phyloP scores from a whole-genome alignment of 2,888 invertebrate genomes.

The Drosophila lacicola region DNA sequence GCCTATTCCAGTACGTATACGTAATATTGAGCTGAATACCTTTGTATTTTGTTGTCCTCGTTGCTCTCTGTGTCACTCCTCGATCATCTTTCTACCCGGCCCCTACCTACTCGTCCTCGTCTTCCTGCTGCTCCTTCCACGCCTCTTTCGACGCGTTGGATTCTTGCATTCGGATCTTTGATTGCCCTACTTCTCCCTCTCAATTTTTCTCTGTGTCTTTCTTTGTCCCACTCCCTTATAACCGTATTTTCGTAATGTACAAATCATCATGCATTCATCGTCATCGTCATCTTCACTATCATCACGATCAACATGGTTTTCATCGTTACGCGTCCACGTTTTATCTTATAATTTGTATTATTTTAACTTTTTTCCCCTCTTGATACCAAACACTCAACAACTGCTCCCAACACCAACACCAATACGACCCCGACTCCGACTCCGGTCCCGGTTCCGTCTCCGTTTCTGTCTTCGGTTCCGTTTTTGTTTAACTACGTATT shows the following conservation, averaged over 20 bases:
- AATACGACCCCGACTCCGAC: conserved; percentile 6
- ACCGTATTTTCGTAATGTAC: conserved; percentile 18
- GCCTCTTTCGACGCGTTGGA: conserved; percentile 2
- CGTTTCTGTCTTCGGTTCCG: conserved; percentile 4
- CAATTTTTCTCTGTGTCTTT: conserved; percentile 4
- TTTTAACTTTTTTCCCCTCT: conserved; percentile 18
- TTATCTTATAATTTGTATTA: conserved; percentile 36
- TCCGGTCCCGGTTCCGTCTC: conserved; percentile 1
- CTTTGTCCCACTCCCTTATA: conserved; percentile 10
- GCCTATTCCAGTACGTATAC: conserved; percentile 84
- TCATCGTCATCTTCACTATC: conserved; percentile 25
- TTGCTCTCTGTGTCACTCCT: conserved; percentile 16
- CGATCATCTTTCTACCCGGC: background rate
- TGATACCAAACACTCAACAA: conserved; percentile 27
- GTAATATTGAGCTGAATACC: conserved; percentile 26
- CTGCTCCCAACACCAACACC: conserved; percentile 29
- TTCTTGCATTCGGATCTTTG: background rate
- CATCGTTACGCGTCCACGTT: conserved; percentile 20
- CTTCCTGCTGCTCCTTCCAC: background rate
- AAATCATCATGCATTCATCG: conserved; percentile 22
- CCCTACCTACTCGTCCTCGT: conserved; percentile 1
- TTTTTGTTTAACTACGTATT: background rate
- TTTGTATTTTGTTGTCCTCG: conserved; percentile 33
- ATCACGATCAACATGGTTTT: conserved; percentile 26
- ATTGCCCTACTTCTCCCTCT: too few species aligned